A percentile compares a stretch with the other conserved stretches of the same genome.
phyloP scores from a whole-genome alignment of 1,140 invertebrate genomes.

The Drosophila elegans region DNA sequence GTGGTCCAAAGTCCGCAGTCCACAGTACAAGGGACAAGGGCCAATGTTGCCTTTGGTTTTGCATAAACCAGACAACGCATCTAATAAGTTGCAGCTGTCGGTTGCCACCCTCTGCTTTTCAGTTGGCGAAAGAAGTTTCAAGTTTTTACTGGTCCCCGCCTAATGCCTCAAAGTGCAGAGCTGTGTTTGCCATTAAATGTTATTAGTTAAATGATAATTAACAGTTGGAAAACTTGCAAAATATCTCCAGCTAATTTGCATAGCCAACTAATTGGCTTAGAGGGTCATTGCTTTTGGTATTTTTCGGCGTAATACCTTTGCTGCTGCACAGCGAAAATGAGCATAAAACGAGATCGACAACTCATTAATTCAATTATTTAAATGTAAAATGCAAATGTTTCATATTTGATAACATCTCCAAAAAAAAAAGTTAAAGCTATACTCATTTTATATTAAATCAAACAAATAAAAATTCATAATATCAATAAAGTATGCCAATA shows the following conservation, averaged over 20 bases:
- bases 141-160: slow-evolving; percentile 41
- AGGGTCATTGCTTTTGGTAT: slow-evolving; percentile 65
- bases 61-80: slow-evolving; percentile 68
- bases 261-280: slow-evolving; percentile 72
- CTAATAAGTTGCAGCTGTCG: slow-evolving; percentile 79
- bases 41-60: slow-evolving; percentile 76
- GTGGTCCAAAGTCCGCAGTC: no score
- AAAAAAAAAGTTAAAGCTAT: no score
- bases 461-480: no score
- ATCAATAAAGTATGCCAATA: no score
- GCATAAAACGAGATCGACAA: background rate
- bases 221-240: slow-evolving; percentile 63
- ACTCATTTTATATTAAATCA: no score
- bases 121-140: slow-evolving; percentile 39
- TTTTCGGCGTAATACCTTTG: slow-evolving; percentile 26
- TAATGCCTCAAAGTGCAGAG: slow-evolving; percentile 68
- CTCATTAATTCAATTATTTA: background rate
- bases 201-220: slow-evolving; percentile 76
- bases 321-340: background rate
- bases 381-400: background rate
- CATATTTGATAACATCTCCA: no score
- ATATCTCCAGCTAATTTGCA: slow-evolving; percentile 62
- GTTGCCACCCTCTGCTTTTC: slow-evolving; percentile 19
- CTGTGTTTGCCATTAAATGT: slow-evolving; percentile 78
- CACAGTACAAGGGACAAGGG: slow-evolving; percentile 15